phyloP scores from a whole-genome alignment of 1,140 invertebrate species.

The Ephestia elutella region DNA sequence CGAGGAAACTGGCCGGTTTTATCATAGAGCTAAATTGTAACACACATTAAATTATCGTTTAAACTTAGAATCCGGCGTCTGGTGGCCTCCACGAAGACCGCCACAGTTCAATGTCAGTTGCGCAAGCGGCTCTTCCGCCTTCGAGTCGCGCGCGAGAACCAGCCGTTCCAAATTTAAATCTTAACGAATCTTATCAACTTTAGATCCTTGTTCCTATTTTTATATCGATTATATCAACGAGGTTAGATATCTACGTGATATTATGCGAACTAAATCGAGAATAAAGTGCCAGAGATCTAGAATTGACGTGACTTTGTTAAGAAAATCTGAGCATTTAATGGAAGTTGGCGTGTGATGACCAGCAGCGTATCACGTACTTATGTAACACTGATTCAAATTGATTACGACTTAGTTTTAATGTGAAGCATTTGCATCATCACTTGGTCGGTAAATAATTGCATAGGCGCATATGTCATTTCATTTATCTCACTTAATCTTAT shows the following conservation, averaged over 20 bases:
- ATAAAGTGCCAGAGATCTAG: not conserved
- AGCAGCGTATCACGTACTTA: constrained; percentile 26
- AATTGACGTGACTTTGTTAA: constrained; percentile 1
- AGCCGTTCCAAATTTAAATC: constrained; percentile 41
- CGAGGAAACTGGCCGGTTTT: constrained; percentile 19
- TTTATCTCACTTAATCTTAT: not conserved
- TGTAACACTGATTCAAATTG: constrained; percentile 16
- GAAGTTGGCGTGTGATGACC: not conserved
- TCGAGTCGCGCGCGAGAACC: constrained; percentile 43
- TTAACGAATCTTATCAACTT: constrained; percentile 31
- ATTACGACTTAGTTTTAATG: constrained; percentile 9
- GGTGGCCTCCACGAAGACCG: constrained; percentile 49
- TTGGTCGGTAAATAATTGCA: not conserved
- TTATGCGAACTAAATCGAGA: not conserved
- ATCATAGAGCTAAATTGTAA: constrained; percentile 11
- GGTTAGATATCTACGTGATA: not conserved
- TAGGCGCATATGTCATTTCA: not conserved
- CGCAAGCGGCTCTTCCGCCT: constrained; percentile 70
- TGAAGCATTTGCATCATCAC: constrained; percentile 16
- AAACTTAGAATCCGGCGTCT: constrained; percentile 49
- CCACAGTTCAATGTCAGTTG: constrained; percentile 68
- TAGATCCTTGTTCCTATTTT: constrained; percentile 12
- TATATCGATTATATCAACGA: not conserved
- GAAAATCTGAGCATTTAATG: not conserved
- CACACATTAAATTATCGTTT: constrained; percentile 29